These are phyloP conservation scores for Drosophila paracracens DNA, from an alignment of 2,888 invertebrate species.

Conservation along the genomic window DNA sequence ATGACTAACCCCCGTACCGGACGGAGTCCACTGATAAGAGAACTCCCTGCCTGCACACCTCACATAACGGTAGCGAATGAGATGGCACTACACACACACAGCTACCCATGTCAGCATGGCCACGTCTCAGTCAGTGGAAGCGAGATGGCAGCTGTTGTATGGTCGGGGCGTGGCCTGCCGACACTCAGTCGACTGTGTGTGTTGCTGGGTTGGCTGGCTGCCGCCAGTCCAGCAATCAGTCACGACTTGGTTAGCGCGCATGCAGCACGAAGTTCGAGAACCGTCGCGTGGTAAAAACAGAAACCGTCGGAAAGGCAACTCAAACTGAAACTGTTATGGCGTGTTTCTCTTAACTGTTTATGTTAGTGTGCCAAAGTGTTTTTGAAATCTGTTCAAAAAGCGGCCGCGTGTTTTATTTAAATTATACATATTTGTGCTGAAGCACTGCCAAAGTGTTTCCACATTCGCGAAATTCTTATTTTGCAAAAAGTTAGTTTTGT, in stretches of 20 bases:
- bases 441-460: slow-evolving; percentile 17
- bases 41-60: slow-evolving; percentile 8
- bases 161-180: slow-evolving; percentile 57
- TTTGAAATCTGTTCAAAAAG: slow-evolving; percentile 5
- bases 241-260: slow-evolving; percentile 80
- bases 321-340: slow-evolving; percentile 40
- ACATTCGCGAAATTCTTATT: slow-evolving; percentile 16
- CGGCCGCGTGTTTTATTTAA: slow-evolving; percentile 17
- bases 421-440: slow-evolving; percentile 8
- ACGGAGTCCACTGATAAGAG: slow-evolving; percentile 62
- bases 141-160: slow-evolving; percentile 24
- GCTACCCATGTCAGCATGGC: neutral
- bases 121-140: slow-evolving; percentile 31
- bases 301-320: slow-evolving; percentile 58
- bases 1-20: slow-evolving; percentile 72
- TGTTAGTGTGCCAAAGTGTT: slow-evolving; percentile 33
- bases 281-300: slow-evolving; percentile 54
- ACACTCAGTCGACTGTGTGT: slow-evolving; percentile 18
- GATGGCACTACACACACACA: slow-evolving; percentile 8
- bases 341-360: slow-evolving; percentile 38
- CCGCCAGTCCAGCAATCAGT: slow-evolving; percentile 75
- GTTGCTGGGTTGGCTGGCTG: slow-evolving; percentile 62
- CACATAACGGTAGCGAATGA: slow-evolving; percentile 20
- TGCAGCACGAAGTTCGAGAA: slow-evolving; percentile 71
- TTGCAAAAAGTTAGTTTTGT: slow-evolving; percentile 52